Evolutionary conservation across 2,888 invertebrate genomes (phyloP).

Genomic region (Drosophila eohydei): DNA sequence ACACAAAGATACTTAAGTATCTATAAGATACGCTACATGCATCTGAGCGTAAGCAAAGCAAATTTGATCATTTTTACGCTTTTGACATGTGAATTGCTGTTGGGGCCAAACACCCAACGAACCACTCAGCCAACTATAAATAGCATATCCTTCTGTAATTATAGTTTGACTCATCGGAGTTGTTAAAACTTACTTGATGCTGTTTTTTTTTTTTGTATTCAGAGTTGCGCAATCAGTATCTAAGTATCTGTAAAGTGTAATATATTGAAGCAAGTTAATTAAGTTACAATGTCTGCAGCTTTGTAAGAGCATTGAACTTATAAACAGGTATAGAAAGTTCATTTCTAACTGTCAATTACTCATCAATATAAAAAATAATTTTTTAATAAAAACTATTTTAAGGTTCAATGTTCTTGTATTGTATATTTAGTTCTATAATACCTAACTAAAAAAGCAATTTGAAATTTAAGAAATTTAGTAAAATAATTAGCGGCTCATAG

Average conservation of each 20-base stretch:
- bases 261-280: no score
- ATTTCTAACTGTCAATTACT: no score
- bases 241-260: neutral
- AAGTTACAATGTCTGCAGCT: no score
- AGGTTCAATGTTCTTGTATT: no score
- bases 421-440: no score
- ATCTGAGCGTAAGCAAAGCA: conserved; percentile 35
- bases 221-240: neutral
- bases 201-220: neutral
- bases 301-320: no score
- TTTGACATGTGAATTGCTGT: conserved; percentile 48
- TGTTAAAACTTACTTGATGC: neutral
- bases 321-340: no score
- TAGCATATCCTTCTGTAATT: conserved; percentile 33
- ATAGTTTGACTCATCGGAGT: conserved; percentile 6
- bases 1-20: conserved; percentile 31
- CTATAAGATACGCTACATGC: conserved; percentile 36
- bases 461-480: no score
- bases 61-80: conserved; percentile 59
- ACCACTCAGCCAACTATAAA: conserved; percentile 4
- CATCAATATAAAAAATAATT: no score
- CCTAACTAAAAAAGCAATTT: no score
- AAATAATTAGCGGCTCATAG: no score
- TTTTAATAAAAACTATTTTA: no score
- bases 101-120: conserved; percentile 10